Percentiles rank a stretch among this genome's conserved stretches.
Conservation (phyloP, 2,888 invertebrate species). For the Piscicola geometra region DNA sequence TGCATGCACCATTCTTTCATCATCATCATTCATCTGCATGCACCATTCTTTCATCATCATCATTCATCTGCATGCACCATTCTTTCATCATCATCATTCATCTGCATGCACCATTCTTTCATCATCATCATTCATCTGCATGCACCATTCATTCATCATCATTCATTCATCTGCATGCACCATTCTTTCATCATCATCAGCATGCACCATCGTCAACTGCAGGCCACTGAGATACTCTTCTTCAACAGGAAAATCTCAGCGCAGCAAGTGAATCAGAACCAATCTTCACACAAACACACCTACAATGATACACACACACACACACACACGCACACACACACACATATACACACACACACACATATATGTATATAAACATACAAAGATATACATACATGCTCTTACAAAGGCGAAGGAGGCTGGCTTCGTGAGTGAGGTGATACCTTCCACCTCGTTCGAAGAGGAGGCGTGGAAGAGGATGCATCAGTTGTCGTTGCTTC, state of each 20-base stretch:
- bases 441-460: conserved; percentile 65
- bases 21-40: too few relatives aligned
- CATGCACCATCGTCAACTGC: too few relatives aligned
- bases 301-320: not conserved
- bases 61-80: too few relatives aligned
- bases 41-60: too few relatives aligned
- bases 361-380: not conserved
- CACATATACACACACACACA: not conserved
- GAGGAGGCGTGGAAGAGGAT: conserved; percentile 60
- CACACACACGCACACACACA: not conserved
- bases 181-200: conserved; percentile 79
- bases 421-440: conserved; percentile 75
- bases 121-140: too few relatives aligned
- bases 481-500: conserved; percentile 58
- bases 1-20: too few relatives aligned
- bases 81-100: too few relatives aligned
- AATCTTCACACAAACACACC: not conserved
- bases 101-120: too few relatives aligned
- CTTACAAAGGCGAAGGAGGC: conserved; percentile 67
- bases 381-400: not conserved
- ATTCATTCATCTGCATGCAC: too few relatives aligned
- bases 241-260: conserved; percentile 31
- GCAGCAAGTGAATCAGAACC: not conserved
- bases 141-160: too few relatives aligned
- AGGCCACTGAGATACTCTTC: conserved; percentile 50